Conservation (phyloP, 53 echinoderm and acorn worm species). For the Glandiceps talaboti region DNA sequence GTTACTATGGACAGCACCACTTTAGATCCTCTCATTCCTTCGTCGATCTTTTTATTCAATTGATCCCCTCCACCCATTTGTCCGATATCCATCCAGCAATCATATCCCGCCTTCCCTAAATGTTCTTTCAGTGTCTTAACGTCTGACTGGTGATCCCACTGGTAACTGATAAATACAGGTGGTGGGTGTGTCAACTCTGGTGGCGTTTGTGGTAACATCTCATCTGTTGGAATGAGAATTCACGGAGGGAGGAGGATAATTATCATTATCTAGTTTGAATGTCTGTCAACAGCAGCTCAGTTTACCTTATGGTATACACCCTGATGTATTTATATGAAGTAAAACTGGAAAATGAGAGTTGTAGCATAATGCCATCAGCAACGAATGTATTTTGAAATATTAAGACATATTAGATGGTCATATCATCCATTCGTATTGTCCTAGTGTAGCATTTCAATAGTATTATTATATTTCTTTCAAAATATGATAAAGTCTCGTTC, state of each 20-base stretch:
- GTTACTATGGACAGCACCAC: constrained; percentile 90
- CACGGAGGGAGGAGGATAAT: no score
- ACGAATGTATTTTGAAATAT: no score
- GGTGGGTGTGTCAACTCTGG: constrained; percentile 39
- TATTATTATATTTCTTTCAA: no score
- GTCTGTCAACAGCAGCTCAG: no score
- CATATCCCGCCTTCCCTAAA: constrained; percentile 83
- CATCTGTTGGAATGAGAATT: constrained; percentile 27
- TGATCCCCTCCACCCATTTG: constrained; percentile 99
- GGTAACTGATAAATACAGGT: constrained; percentile 79
- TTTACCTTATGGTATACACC: no score
- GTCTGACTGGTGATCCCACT: constrained; percentile 88
- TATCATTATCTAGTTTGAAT: neutral
- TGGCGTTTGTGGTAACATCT: constrained; percentile 43
- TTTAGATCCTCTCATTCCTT: constrained; percentile 87
- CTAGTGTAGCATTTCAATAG: no score
- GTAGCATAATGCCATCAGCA: no score
- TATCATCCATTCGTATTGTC: no score
- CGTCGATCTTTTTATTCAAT: constrained; percentile 71
- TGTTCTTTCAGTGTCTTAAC: constrained; percentile 74
- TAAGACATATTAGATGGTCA: no score
- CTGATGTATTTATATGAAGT: no score
- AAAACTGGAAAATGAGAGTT: no score
- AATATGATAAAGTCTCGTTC: no score
- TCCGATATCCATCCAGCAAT: constrained; percentile 96